These are phyloP conservation scores for Pionites leucogaster DNA, from an alignment of 2,113 vertebrate genomes.

Conservation along the genomic window DNA sequence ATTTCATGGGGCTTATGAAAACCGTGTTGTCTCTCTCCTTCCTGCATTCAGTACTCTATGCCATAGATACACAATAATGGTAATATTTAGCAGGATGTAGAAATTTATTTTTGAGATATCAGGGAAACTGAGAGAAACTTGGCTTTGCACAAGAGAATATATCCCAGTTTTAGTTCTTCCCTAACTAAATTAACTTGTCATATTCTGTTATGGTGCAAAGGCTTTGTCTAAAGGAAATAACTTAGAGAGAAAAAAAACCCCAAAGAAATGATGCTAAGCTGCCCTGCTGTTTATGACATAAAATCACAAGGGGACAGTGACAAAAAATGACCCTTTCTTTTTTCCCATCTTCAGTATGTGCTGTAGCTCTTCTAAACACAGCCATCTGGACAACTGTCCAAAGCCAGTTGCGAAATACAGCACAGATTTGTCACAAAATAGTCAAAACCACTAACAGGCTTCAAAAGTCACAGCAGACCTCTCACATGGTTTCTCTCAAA, in stretches of 20 bases:
- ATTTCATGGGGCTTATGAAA: not conserved
- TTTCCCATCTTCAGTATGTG: not conserved
- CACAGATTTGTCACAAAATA: not conserved
- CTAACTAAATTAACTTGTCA: not conserved
- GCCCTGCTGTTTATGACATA: not conserved
- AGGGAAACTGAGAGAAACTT: not conserved
- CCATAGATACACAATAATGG: not conserved
- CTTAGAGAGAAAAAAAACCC: not conserved
- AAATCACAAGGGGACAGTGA: not conserved
- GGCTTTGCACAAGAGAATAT: not conserved
- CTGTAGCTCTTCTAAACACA: not conserved
- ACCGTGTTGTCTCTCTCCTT: not conserved
- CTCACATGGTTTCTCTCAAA: not conserved
- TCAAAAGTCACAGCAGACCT: not conserved
- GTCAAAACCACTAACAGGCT: not conserved
- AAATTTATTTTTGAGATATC: not conserved
- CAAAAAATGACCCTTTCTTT: not conserved
- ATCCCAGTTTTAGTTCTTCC: not conserved
- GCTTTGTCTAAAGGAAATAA: conserved; percentile 4
- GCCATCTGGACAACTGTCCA: not conserved
- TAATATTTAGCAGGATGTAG: not conserved
- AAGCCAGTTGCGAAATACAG: not conserved
- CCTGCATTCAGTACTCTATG: not conserved
- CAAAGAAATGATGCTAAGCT: not conserved
- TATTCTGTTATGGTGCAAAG: not conserved